Base-by-base conservation (phyloP, 2,797 vertebrate species). In the Myotis daubentonii region DNA sequence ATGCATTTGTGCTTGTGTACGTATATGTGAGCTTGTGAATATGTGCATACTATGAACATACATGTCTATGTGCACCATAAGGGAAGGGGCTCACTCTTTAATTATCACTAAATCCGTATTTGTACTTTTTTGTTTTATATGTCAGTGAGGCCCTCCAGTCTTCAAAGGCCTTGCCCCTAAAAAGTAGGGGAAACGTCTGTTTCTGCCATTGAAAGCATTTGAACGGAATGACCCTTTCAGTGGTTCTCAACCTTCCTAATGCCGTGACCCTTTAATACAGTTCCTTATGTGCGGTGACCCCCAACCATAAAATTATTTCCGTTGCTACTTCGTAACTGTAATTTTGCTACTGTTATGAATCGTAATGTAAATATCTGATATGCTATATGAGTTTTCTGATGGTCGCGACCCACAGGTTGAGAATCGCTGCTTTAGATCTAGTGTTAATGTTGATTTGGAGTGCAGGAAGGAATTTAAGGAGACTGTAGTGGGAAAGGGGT, bases 101-200 rank as follows among this genome's bases (percentile, higher is more conserved):
- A 66, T 81, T 83, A 87, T 80, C 15, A 88, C 22, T 36, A n/a
- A 68, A 66, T 76, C 17, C 3, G 15, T 33, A 62, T 83, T 86
- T 95, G 68, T 93, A 83, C 66, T 92, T 89, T 84, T 19, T 83
- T 91, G 20, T 91, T 92, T 92, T 78, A 60, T 55, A 3, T 51
- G 47, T 80, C 28, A 82, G 6, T 41, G 80, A 95, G 33, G 47
- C 9, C 28, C 47, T 89, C 38, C 22, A 53, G n/a, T 66, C 57
- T 94, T 74, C 71, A 80, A 72, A 80, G 19, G 2, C 6, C 36
- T 91, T 89, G 30, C 8, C 30, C 79, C 41, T 87, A 47, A 71
- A 70, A 2, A 78, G 30, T 60, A 87, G 16, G 28, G n/a, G 22
- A 78, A 87, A 76, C 53, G 25, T 60, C 30, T 16, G 9, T 13